Conservation (phyloP, 2,113 vertebrate genomes). For the Erythrolamprus reginae region DNA sequence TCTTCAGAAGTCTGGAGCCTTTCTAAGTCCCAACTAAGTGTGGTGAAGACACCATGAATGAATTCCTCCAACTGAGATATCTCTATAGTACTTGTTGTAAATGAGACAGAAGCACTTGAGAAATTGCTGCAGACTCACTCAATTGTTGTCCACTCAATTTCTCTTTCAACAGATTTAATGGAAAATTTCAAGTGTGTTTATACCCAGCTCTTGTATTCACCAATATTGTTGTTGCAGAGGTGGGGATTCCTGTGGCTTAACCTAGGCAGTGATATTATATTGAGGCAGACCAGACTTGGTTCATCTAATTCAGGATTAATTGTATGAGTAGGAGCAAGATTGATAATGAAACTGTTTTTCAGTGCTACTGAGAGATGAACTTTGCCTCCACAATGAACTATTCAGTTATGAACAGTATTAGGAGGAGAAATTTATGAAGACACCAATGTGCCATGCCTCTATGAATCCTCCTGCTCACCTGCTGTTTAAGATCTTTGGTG, state of each 20-base stretch:
- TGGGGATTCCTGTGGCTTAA: background rate
- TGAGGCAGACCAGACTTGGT: background rate
- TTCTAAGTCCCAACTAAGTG: background rate
- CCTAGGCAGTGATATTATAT: background rate
- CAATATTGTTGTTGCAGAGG: background rate
- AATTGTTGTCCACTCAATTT: background rate
- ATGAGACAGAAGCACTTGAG: background rate
- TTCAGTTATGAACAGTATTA: background rate
- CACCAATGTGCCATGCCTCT: background rate
- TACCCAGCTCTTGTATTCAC: background rate
- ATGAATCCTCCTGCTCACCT: background rate
- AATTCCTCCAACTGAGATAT: background rate
- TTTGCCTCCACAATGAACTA: background rate
- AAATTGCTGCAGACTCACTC: background rate
- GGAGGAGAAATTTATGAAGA: background rate
- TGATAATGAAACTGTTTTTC: background rate
- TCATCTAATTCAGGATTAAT: background rate
- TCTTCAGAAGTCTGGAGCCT: background rate
- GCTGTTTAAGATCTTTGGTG: conserved; percentile 43
- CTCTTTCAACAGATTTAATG: background rate
- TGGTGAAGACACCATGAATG: background rate
- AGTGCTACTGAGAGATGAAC: background rate
- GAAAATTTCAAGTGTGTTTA: background rate
- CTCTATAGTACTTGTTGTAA: background rate
- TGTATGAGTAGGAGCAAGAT: background rate